Evolutionary conservation across 2,888 invertebrate genomes (phyloP).

Genomic region (Cyclophora albipunctata): DNA sequence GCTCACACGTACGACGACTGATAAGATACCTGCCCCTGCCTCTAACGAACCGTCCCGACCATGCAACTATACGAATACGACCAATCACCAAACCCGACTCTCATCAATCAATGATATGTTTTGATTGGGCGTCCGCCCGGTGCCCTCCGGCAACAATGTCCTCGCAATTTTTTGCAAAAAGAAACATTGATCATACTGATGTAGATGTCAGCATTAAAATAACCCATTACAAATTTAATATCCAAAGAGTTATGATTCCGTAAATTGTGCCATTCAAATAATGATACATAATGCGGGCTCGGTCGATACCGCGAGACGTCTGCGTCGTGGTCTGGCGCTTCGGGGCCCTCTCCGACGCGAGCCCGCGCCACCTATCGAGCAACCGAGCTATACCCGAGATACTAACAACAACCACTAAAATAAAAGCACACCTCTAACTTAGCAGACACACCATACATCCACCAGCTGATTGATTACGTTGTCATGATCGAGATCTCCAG

Average conservation of each 20-base stretch:
- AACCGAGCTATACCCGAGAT: too few relatives aligned
- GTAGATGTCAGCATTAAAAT: constrained; percentile 48
- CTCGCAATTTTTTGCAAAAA: constrained; percentile 6
- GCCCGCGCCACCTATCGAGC: too few relatives aligned
- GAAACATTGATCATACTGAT: constrained; percentile 24
- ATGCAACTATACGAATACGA: constrained; percentile 3
- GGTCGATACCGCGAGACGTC: constrained; percentile 41
- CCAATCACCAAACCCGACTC: too few relatives aligned
- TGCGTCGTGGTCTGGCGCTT: constrained; percentile 22
- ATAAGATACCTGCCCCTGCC: constrained; percentile 26
- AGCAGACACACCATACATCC: too few relatives aligned
- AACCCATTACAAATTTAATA: constrained; percentile 62
- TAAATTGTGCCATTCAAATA: constrained; percentile 69
- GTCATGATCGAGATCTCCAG: too few relatives aligned
- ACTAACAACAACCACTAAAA: too few relatives aligned
- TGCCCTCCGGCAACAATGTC: constrained; percentile 1
- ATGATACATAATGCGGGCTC: constrained; percentile 66
- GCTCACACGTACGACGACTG: constrained; percentile 22
- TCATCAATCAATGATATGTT: constrained; percentile 10
- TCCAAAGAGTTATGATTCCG: constrained; percentile 54
- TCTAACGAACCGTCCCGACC: constrained; percentile 9
- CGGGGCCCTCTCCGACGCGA: constrained; percentile 17
- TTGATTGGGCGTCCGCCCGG: constrained; percentile 3
- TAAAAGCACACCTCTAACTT: too few relatives aligned
- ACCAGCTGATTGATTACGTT: too few relatives aligned